phyloP scores from a whole-genome alignment of 2,113 vertebrate genomes.

The Erythrocebus patas region DNA sequence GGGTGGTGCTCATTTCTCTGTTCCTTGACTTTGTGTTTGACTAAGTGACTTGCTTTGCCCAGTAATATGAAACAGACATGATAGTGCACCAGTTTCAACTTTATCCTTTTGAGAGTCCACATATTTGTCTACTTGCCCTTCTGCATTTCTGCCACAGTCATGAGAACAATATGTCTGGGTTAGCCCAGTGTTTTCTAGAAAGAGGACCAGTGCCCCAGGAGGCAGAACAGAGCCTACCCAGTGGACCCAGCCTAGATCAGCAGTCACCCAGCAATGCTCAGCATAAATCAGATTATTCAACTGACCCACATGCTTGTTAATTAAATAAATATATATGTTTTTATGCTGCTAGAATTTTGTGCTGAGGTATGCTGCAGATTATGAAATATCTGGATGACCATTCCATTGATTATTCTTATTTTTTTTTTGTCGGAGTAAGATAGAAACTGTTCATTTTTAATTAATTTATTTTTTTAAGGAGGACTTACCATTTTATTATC shows the following conservation, averaged over 20 bases:
- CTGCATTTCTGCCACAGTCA: background rate
- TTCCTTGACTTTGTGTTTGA: background rate
- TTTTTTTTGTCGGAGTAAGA: background rate
- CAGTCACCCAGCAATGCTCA: background rate
- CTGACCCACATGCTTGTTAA: background rate
- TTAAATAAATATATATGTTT: background rate
- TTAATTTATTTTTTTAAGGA: background rate
- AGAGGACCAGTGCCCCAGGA: fast-evolving
- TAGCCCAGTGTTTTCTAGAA: background rate
- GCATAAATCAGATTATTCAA: background rate
- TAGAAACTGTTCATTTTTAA: background rate
- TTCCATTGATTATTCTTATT: background rate
- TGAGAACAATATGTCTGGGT: background rate
- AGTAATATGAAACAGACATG: background rate
- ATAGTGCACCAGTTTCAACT: background rate
- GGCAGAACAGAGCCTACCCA: background rate
- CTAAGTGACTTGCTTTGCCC: background rate
- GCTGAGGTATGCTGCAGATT: background rate
- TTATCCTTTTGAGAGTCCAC: background rate
- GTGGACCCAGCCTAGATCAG: background rate
- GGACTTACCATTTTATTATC: background rate
- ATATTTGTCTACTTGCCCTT: background rate
- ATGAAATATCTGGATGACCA: background rate
- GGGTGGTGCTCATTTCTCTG: background rate
- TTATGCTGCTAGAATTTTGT: background rate